Evolutionary conservation across 2,797 vertebrate genomes (phyloP).

Genomic region (Yasuhikotakia modesta): DNA sequence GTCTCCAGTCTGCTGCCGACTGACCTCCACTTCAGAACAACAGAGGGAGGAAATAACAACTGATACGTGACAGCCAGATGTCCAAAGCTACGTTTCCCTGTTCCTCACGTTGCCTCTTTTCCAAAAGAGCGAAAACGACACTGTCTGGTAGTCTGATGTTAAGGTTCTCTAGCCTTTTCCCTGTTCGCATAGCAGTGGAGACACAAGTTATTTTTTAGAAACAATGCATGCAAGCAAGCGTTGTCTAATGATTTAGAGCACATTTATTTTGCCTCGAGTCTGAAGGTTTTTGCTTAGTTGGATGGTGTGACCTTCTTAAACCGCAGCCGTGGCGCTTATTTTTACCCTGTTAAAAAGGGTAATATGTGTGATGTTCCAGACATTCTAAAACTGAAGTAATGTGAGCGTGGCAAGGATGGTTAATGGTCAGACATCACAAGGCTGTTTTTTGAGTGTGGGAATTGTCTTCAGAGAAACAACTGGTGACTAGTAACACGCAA

Average conservation of each 20-base stretch:
- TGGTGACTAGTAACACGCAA: slow-evolving; percentile 25
- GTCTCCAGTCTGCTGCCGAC: slow-evolving; percentile 55
- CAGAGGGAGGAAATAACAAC: slow-evolving; percentile 59
- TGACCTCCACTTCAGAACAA: slow-evolving; percentile 51
- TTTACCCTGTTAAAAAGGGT: slow-evolving; percentile 14
- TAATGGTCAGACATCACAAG: slow-evolving; percentile 21
- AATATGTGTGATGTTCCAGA: background rate
- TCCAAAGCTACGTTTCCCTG: slow-evolving; percentile 44
- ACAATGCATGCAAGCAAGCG: slow-evolving; percentile 23
- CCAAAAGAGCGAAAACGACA: slow-evolving; percentile 15
- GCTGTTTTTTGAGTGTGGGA: slow-evolving; percentile 9
- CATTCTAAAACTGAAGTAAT: background rate
- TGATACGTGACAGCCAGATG: slow-evolving; percentile 43
- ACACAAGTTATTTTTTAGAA: slow-evolving; percentile 39
- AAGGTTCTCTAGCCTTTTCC: slow-evolving; percentile 3
- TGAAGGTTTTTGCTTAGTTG: slow-evolving; percentile 25
- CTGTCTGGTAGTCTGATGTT: slow-evolving; percentile 9
- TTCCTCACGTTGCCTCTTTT: slow-evolving; percentile 25
- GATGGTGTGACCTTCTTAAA: background rate
- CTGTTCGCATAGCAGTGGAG: slow-evolving; percentile 17
- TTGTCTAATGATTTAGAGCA: slow-evolving; percentile 14
- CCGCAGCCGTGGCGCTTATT: background rate
- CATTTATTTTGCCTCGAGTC: slow-evolving; percentile 6
- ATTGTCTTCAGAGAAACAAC: slow-evolving; percentile 3
- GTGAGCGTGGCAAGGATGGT: slow-evolving; percentile 5